Conservation (phyloP, 2,113 vertebrate species). For the Struthio camelus region DNA sequence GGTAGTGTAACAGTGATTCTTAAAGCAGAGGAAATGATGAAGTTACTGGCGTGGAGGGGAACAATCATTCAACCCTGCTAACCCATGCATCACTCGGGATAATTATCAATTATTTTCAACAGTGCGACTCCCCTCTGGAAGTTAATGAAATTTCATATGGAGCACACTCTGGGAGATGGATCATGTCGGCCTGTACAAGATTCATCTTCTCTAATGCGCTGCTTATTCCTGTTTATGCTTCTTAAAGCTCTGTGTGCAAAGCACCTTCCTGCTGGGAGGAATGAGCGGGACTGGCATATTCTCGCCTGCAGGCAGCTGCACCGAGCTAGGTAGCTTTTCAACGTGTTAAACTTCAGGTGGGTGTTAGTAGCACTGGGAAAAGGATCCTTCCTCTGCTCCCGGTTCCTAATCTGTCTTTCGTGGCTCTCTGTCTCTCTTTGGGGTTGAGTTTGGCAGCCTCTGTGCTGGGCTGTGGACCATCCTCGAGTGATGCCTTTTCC, state of each 20-base stretch:
- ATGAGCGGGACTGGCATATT: neutral
- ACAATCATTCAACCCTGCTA: neutral
- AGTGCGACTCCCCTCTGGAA: neutral
- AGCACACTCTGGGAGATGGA: neutral
- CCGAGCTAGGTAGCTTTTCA: rapidly evolving
- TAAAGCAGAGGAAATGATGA: neutral
- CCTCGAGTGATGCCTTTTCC: rapidly evolving
- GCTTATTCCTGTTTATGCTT: neutral
- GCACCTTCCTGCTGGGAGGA: neutral
- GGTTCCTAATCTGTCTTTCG: neutral
- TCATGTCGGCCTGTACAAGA: neutral
- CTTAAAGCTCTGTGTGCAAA: neutral
- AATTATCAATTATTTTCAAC: constrained; percentile 18
- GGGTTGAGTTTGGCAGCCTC: neutral
- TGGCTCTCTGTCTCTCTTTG: neutral
- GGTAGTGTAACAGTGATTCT: neutral
- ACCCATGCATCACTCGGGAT: neutral
- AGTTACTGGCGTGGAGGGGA: neutral
- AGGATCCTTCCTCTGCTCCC: neutral
- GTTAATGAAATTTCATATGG: constrained; percentile 13
- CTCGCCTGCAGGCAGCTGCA: rapidly evolving
- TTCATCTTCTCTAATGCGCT: neutral
- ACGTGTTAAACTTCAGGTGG: rapidly evolving
- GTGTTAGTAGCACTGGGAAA: neutral
- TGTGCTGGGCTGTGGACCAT: neutral